Percentiles rank a stretch among this genome's conserved stretches.
Conservation (phyloP, 2,113 vertebrate species). For the Ophthalmolycus amberensis region DNA sequence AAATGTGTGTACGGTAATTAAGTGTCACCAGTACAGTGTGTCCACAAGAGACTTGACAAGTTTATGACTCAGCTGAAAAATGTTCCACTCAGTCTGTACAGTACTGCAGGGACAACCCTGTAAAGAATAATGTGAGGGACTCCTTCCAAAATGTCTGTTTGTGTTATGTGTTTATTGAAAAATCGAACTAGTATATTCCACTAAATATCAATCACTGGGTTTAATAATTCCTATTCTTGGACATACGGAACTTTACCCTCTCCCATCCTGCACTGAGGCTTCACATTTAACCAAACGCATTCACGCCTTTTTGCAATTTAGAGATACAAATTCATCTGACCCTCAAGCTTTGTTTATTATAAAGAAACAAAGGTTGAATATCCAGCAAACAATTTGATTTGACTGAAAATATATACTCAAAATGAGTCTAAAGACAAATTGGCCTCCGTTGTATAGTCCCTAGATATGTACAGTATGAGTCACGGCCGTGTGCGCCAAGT, state of each 20-base stretch:
- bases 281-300: not conserved
- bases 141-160: not conserved
- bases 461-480: too few relatives aligned
- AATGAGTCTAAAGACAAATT: too few relatives aligned
- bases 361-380: not conserved
- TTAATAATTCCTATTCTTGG: not conserved
- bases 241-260: not conserved
- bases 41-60: not conserved
- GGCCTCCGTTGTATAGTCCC: too few relatives aligned
- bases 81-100: not conserved
- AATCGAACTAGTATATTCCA: not conserved
- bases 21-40: not conserved
- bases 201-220: not conserved
- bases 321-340: not conserved
- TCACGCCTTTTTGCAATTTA: not conserved
- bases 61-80: slow-evolving; percentile 1
- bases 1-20: not conserved
- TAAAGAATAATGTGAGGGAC: not conserved
- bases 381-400: not conserved
- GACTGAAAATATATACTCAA: too few relatives aligned
- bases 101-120: not conserved
- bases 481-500: too few relatives aligned
- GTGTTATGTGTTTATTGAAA: not conserved
- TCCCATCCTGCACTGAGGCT: not conserved
- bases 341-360: not conserved